Percentiles rank a stretch among this genome's conserved stretches.
phyloP scores from a whole-genome alignment of 2,888 invertebrate species.

The Meiosimyza platycephala region DNA sequence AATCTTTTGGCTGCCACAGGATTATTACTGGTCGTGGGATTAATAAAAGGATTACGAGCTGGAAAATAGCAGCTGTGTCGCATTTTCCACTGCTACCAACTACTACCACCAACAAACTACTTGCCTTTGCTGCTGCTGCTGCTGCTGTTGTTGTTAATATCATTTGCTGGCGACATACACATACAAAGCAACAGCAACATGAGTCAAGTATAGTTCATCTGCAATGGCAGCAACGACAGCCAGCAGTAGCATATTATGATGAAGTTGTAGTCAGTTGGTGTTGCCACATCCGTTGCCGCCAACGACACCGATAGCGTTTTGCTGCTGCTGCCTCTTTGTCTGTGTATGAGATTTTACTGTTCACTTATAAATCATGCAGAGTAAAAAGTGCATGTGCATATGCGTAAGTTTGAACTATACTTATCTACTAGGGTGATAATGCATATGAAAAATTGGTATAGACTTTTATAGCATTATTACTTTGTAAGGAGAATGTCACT shows the following conservation, averaged over 20 bases:
- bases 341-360: not conserved
- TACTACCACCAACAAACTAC: too few species aligned
- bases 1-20: constrained; percentile 37
- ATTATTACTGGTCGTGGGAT: constrained; percentile 59
- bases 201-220: not conserved
- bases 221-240: not conserved
- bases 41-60: constrained; percentile 62
- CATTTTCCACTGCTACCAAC: constrained; percentile 20
- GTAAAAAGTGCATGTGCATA: too few species aligned
- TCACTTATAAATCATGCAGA: too few species aligned
- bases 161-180: too few species aligned
- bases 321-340: not conserved
- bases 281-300: constrained; percentile 1
- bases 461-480: too few species aligned
- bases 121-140: not conserved
- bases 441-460: too few species aligned
- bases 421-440: too few species aligned
- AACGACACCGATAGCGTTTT: not conserved
- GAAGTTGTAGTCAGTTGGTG: constrained; percentile 13
- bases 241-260: constrained; percentile 5
- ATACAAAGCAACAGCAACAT: not conserved
- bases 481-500: too few species aligned
- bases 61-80: constrained; percentile 60
- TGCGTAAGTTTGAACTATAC: too few species aligned
- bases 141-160: constrained; percentile 8